A percentile compares a stretch with the other conserved stretches of the same genome.
phyloP scores from a whole-genome alignment of 1,140 invertebrate genomes.

The Sycophaga agraensis region DNA sequence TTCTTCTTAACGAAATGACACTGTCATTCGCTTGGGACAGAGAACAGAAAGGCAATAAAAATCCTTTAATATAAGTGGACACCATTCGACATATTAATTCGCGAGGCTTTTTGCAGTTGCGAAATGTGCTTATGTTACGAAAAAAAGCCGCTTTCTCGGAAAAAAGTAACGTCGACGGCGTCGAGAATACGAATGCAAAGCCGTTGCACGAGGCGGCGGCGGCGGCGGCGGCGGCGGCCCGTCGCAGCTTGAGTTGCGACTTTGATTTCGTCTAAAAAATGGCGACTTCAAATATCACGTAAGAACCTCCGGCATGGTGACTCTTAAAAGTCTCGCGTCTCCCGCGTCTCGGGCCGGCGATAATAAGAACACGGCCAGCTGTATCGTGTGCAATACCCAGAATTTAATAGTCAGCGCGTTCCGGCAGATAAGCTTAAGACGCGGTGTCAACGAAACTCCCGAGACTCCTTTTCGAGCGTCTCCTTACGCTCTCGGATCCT shows the following conservation, averaged over 20 bases:
- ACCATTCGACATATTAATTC: no score
- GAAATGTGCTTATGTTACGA: background rate
- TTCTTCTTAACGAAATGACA: background rate
- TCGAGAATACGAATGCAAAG: no score
- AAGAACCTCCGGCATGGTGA: conserved; percentile 11
- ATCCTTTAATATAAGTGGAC: background rate
- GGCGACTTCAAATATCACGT: conserved; percentile 15
- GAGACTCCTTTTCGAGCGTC: conserved; percentile 20
- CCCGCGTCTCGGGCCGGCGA: conserved; percentile 24
- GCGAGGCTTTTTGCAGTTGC: no score
- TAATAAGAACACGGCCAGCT: conserved; percentile 37
- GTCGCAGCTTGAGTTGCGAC: conserved; percentile 25
- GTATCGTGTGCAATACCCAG: conserved; percentile 44
- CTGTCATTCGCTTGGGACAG: background rate
- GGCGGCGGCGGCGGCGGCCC: no score
- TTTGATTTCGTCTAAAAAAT: conserved; percentile 23
- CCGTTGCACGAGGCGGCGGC: no score
- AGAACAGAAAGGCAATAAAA: background rate
- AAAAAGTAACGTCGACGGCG: no score
- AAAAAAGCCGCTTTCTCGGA: background rate
- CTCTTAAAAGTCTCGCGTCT: conserved; percentile 6
- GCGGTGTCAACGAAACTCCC: conserved; percentile 16
- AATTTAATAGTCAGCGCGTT: conserved; percentile 43
- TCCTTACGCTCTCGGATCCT: conserved; percentile 10
- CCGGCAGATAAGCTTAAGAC: conserved; percentile 24